Percentiles rank a stretch among this genome's conserved stretches.
These are phyloP conservation scores for Sclerodermus sp. DNA, from an alignment of 2,888 invertebrate species.

Conservation along the genomic window DNA sequence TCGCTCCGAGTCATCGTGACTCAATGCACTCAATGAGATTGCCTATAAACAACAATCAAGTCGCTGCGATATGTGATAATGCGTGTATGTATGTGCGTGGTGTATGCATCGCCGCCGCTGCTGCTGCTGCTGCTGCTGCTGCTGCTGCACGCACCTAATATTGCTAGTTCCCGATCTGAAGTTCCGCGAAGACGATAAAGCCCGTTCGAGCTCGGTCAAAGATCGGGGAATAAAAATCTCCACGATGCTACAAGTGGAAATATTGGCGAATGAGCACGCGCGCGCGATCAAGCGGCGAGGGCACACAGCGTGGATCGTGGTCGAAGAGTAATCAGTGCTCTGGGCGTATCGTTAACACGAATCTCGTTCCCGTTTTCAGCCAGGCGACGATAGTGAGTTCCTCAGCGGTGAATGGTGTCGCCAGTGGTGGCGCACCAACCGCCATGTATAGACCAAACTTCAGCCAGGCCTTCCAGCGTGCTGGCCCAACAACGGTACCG, in stretches of 20 bases:
- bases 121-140: too few species aligned
- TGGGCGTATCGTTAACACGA: slow-evolving; percentile 11
- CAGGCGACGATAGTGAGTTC: slow-evolving; percentile 65
- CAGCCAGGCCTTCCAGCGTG: slow-evolving; percentile 71
- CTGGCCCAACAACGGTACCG: slow-evolving; percentile 58
- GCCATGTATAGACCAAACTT: slow-evolving; percentile 75
- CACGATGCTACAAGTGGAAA: too few species aligned
- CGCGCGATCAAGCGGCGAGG: not conserved
- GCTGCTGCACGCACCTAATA: too few species aligned
- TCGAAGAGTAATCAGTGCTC: not conserved
- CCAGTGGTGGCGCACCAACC: slow-evolving; percentile 61
- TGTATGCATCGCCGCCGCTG: too few species aligned
- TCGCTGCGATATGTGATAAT: too few species aligned
- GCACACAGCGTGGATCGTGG: slow-evolving; percentile 4
- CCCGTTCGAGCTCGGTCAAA: slow-evolving; percentile 27
- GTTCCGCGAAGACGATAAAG: not conserved
- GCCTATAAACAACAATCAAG: too few species aligned
- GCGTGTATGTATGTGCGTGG: too few species aligned
- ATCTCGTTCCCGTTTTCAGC: slow-evolving; percentile 51
- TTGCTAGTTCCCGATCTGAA: too few species aligned
- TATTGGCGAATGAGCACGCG: not conserved
- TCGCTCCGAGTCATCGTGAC: too few species aligned
- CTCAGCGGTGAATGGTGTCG: slow-evolving; percentile 54
- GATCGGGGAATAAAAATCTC: slow-evolving; percentile 26
- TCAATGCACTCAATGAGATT: too few species aligned